phyloP scores from a whole-genome alignment of 1,140 invertebrate genomes.

The Pseudomyrmex concolor region DNA sequence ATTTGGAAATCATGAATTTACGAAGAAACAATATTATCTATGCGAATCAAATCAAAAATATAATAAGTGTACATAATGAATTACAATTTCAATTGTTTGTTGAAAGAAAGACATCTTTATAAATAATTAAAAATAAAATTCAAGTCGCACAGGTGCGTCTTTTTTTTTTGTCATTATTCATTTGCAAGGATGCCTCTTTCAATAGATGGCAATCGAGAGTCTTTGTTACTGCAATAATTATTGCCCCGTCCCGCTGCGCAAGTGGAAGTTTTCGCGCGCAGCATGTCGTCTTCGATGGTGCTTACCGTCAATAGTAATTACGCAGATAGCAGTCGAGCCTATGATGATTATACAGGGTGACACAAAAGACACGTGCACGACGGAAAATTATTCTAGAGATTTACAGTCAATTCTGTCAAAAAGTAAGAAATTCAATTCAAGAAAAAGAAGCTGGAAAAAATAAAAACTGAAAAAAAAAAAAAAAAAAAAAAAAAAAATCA shows the following conservation, averaged over 20 bases:
- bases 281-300: constrained; percentile 12
- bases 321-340: constrained; percentile 16
- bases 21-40: background rate
- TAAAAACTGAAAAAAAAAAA: background rate
- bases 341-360: constrained; percentile 36
- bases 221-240: constrained; percentile 40
- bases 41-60: no score
- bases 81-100: no score
- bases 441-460: background rate
- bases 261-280: constrained; percentile 33
- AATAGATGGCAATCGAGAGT: background rate
- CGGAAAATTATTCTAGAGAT: background rate
- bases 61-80: no score
- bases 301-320: constrained; percentile 48
- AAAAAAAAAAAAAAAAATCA: no score
- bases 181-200: constrained; percentile 8
- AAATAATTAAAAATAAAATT: constrained; percentile 17
- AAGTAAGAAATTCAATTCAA: background rate
- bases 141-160: background rate
- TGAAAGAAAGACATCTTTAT: background rate
- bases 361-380: constrained; percentile 8
- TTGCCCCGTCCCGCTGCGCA: background rate
- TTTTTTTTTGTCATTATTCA: background rate
- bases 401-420: background rate
- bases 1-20: background rate